These are phyloP conservation scores for Choristoneura fumiferana DNA, from an alignment of 1,140 invertebrate species.

Conservation along the genomic window DNA sequence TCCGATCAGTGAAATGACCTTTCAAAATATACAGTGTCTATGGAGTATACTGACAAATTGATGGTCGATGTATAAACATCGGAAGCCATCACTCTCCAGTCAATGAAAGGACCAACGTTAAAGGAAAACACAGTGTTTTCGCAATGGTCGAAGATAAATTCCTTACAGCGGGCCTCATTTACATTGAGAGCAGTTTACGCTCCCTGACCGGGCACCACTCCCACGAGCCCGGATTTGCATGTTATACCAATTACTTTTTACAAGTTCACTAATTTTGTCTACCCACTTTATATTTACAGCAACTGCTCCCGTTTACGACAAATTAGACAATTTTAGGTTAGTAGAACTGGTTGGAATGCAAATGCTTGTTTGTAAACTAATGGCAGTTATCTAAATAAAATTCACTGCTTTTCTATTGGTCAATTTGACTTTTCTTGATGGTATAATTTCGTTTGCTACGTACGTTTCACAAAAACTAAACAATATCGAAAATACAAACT, in stretches of 20 bases:
- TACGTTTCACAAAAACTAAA: no score
- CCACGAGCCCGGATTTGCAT: constrained; percentile 55
- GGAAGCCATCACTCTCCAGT: constrained; percentile 2
- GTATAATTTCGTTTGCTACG: no score
- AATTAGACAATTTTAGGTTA: constrained; percentile 4
- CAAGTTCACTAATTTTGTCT: constrained; percentile 60
- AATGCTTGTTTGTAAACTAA: background rate
- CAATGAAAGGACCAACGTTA: constrained; percentile 9
- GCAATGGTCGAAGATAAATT: constrained; percentile 29
- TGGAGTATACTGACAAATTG: no score
- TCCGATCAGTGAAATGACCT: no score
- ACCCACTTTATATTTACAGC: constrained; percentile 33
- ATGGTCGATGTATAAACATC: no score
- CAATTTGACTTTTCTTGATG: no score
- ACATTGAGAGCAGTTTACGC: constrained; percentile 54
- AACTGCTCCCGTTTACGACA: constrained; percentile 12
- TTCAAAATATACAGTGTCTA: no score
- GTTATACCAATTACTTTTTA: constrained; percentile 63
- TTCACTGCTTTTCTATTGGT: no score
- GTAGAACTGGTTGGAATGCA: background rate
- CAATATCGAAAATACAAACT: no score
- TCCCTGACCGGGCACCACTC: constrained; percentile 39
- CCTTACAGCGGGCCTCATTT: constrained; percentile 44
- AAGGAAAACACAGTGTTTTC: constrained; percentile 15
- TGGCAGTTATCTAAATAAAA: no score